phyloP scores from a whole-genome alignment of 2,888 invertebrate species.

The Corythucha ciliata region DNA sequence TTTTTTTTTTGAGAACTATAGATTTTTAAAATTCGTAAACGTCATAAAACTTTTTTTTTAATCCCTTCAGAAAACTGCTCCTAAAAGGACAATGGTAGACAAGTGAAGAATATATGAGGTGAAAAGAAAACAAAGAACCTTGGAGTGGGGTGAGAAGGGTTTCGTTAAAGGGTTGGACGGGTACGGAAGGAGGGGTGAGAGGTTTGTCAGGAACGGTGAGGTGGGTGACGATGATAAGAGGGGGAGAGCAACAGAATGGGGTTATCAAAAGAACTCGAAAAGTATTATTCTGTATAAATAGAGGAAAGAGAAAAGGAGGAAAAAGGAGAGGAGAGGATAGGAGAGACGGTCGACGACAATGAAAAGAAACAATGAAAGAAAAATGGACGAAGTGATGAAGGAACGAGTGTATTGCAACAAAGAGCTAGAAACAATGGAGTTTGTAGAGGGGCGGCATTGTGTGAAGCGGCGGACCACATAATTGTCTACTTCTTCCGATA shows the following conservation, averaged over 20 bases:
- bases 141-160: too few relatives aligned
- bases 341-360: slow-evolving; percentile 29
- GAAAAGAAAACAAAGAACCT: slow-evolving; percentile 35
- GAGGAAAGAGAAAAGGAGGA: slow-evolving; percentile 29
- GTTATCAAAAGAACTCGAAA: slow-evolving; percentile 36
- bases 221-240: slow-evolving; percentile 4
- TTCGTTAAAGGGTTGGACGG: too few relatives aligned
- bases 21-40: too few relatives aligned
- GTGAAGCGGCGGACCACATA: slow-evolving; percentile 20
- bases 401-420: slow-evolving; percentile 33
- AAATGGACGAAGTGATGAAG: slow-evolving; percentile 34
- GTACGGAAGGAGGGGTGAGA: too few relatives aligned
- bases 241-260: slow-evolving; percentile 30
- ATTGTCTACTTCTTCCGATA: slow-evolving; percentile 25
- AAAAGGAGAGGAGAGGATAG: slow-evolving; percentile 3
- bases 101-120: slow-evolving; percentile 36
- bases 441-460: slow-evolving; percentile 19
- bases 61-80: too few relatives aligned
- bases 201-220: slow-evolving; percentile 6
- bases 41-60: too few relatives aligned
- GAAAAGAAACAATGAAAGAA: slow-evolving; percentile 35
- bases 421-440: slow-evolving; percentile 30
- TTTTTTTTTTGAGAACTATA: too few relatives aligned
- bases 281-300: slow-evolving; percentile 36
- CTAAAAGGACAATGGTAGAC: slow-evolving; percentile 29